Evolutionary conservation across 2,888 invertebrate genomes (phyloP), one percentile per base, ranked within the genome.

Genomic region (Epinotia bilunana): DNA sequence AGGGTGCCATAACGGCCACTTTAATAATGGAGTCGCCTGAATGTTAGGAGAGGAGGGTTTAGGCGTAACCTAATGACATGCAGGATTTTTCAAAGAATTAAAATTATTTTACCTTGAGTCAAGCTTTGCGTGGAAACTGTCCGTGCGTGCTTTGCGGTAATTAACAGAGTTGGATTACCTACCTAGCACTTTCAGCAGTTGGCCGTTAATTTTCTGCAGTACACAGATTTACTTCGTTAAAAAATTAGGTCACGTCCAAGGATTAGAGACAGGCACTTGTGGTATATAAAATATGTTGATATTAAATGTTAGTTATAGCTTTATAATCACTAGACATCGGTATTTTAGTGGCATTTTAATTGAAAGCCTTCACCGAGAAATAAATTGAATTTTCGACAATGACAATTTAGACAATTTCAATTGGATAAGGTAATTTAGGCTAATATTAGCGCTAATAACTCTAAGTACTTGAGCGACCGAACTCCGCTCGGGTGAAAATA

Each of bases 61-160:
- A 18, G 2, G 0, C 6, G 16, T 7, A 33, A 16, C 11, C 16
- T 33, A 60, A 18, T 18, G 18, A 62, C 12, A 18, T 18, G 53
- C 20, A 55, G 33, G 33, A 46, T 23, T 58, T 23, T 58, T 28
- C 60, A 58, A 69, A 58, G 7, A 11, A 57, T 46, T 43, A 11
- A 58, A 58, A 39, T 55, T 39, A n/a, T 58, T 58, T 58, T 18
- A 69, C 68, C 68, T 69, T 69, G 58, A 58, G 16, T 69, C 16
- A 16, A 16, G 58, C 18, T 61, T 61, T 49, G 61, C 70, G 70
- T 70, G 70, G 43, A 61, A 61, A 61, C 28, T 70, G 70, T 70
- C 33, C 61, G 49, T 46, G 60, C 70, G 70, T 70, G 70, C 43
- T 49, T 49, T 49, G 46, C 49, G n/a, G 70, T 61, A 70, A 70